Evolutionary conservation across 2,113 vertebrate genomes (phyloP), one percentile per base, ranked within the genome.

Genomic region (Tetraodon nigroviridis): DNA sequence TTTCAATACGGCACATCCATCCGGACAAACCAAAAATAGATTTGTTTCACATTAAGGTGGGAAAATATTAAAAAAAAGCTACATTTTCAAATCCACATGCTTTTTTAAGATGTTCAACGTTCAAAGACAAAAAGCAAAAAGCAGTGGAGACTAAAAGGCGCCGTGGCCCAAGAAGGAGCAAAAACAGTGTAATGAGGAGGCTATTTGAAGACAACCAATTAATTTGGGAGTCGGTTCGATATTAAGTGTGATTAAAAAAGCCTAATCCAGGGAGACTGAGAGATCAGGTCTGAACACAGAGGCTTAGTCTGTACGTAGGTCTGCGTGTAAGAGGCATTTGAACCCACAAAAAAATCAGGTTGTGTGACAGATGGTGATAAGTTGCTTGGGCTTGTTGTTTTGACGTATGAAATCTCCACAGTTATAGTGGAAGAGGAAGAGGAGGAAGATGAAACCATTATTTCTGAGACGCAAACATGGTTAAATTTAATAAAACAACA

Each of bases 291-390:
- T 67, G 42, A 71, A 68, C 48, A 70, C 51, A 70, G 32, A 46
- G 69, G 80, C 76, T 86, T 78, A 86, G 65, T 46, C 51, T 78
- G 81, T 58, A 68, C 72, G 71, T 60, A 73, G 69, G 57, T 57
- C 71, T 64, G 58, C 55, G 62, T 71, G 75, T 77, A 72, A 75
- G 78, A 75, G 59, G 67, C 62, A 80, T 78, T 79, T 83, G 69
- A 75, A 58, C 64, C 55, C 74, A 4, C 44, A 16, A 11, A 78
- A 81, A 84, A 81, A 80, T 85, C 81, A 78, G 67, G 64, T 65
- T 81, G 66, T 75, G 76, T 54, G 70, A 72, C 84, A 84, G 81
- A 84, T 80, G 73, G 79, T 72, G 78, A 73, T 76, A 84, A 73
- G 72, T 67, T 84, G 58, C 69, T 84, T 56, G 58, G 65, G 56